phyloP scores from a whole-genome alignment of 2,797 vertebrate species.

The Notamacropus eugenii region DNA sequence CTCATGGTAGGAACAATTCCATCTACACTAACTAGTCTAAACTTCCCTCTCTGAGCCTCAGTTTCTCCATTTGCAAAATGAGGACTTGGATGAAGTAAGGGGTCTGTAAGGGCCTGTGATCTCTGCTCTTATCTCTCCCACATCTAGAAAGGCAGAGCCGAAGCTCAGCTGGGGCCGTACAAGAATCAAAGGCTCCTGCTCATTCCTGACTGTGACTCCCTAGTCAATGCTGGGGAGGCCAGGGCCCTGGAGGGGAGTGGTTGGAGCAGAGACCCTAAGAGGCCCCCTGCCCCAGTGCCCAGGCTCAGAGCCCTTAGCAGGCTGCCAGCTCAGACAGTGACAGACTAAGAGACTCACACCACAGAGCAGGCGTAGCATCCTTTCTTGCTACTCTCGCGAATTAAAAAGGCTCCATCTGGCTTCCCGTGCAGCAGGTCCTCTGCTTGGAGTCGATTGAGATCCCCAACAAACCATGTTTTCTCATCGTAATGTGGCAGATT shows the following conservation, averaged over 20 bases:
- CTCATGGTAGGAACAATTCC: constrained; percentile 36
- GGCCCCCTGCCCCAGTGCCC: too few species aligned
- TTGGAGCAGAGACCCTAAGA: neutral
- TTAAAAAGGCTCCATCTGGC: constrained; percentile 94
- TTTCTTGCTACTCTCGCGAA: constrained; percentile 96
- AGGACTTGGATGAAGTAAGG: neutral
- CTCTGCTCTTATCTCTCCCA: neutral
- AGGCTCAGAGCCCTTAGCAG: too few species aligned
- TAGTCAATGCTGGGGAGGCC: neutral
- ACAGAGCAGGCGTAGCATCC: constrained; percentile 90
- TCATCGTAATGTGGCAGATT: constrained; percentile 95
- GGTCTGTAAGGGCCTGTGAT: too few species aligned
- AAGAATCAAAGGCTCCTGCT: neutral
- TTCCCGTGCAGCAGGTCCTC: constrained; percentile 95
- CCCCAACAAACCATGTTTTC: constrained; percentile 97
- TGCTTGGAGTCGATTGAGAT: constrained; percentile 93
- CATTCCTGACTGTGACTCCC: too few species aligned
- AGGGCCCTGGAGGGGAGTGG: too few species aligned
- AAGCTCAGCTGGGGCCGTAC: neutral
- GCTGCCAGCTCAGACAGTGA: neutral
- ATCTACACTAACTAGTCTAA: constrained; percentile 36
- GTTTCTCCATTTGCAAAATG: neutral
- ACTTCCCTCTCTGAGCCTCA: neutral
- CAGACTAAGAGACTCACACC: constrained; percentile 83
- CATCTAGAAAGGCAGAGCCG: neutral